phyloP scores from a whole-genome alignment of 2,888 invertebrate genomes.

The Molorchus minor region DNA sequence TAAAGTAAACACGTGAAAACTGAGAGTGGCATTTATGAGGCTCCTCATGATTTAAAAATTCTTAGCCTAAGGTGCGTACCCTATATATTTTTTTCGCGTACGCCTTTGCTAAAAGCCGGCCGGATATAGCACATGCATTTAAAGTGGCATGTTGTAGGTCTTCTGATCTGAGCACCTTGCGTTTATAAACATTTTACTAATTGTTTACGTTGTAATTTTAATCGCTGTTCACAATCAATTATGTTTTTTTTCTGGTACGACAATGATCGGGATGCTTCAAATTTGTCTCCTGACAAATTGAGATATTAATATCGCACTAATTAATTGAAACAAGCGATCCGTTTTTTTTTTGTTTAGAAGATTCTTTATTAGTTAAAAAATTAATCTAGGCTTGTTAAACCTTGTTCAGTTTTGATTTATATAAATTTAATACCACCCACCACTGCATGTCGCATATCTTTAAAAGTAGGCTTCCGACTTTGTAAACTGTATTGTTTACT shows the following conservation, averaged over 20 bases:
- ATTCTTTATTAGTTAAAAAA: too few species aligned
- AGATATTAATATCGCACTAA: background rate
- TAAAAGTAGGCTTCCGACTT: too few species aligned
- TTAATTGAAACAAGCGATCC: too few species aligned
- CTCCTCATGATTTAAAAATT: too few species aligned
- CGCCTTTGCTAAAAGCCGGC: constrained; percentile 31
- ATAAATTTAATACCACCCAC: too few species aligned
- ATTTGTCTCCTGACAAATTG: background rate
- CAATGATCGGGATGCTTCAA: constrained; percentile 6
- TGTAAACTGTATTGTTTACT: too few species aligned
- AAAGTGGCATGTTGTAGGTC: constrained; percentile 45
- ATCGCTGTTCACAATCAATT: constrained; percentile 27
- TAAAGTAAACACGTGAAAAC: too few species aligned
- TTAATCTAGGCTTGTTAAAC: too few species aligned
- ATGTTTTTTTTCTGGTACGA: constrained; percentile 16
- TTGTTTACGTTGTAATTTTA: constrained; percentile 30
- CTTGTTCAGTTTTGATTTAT: too few species aligned
- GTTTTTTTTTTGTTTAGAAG: too few species aligned
- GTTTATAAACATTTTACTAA: constrained; percentile 41
- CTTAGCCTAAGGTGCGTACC: background rate
- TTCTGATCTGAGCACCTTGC: constrained; percentile 41
- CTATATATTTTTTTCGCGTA: background rate
- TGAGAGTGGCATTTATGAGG: too few species aligned
- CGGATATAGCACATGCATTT: constrained; percentile 53
- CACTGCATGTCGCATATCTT: too few species aligned